phyloP scores from a whole-genome alignment of 2,797 vertebrate species.

The Numenius phaeopus region DNA sequence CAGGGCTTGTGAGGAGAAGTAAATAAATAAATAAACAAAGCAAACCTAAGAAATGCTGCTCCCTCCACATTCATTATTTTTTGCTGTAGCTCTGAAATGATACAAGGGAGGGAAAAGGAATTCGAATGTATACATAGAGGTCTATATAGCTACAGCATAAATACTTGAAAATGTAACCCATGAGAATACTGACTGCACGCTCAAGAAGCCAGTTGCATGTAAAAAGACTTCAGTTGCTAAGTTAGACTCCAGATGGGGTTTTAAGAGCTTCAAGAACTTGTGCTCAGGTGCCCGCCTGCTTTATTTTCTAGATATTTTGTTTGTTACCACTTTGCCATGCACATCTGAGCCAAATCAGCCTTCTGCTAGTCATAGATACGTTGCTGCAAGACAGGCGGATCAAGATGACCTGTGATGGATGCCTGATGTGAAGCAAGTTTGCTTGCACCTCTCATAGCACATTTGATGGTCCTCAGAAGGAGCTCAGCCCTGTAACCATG shows the following conservation, averaged over 20 bases:
- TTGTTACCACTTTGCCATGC: background rate
- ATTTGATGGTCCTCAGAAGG: background rate
- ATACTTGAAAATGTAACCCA: background rate
- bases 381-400: background rate
- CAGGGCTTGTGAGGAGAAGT: background rate
- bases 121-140: background rate
- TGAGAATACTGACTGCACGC: background rate
- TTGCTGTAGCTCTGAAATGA: background rate
- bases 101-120: background rate
- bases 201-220: background rate
- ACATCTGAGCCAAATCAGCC: background rate
- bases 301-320: background rate
- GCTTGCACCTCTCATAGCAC: background rate
- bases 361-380: background rate
- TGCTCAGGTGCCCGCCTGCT: background rate
- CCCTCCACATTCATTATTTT: background rate
- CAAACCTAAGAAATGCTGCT: background rate
- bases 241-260: background rate
- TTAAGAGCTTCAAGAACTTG: background rate
- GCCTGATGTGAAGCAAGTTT: background rate
- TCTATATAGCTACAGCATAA: background rate
- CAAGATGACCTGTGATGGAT: rapidly evolving
- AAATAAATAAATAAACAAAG: background rate
- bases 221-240: background rate
- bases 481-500: background rate